Conservation (phyloP, 2,888 invertebrate species). For the Acleris emargana region DNA sequence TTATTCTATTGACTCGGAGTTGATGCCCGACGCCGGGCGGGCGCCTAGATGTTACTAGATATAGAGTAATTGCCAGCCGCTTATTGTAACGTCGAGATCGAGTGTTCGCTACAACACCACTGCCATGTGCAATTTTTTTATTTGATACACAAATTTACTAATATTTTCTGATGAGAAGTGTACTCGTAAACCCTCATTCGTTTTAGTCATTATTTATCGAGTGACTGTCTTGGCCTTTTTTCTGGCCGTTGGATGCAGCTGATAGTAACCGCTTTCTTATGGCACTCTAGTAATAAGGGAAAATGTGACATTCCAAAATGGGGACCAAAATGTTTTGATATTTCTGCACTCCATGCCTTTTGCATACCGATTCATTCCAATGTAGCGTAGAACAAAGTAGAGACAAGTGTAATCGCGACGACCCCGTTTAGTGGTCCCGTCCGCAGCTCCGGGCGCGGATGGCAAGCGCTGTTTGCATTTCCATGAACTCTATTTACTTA, state of each 20-base stretch:
- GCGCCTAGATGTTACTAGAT: slow-evolving; percentile 73
- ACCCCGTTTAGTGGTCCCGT: slow-evolving; percentile 42
- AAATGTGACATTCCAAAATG: slow-evolving; percentile 75
- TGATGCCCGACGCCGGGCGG: slow-evolving; percentile 56
- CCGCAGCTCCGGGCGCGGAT: slow-evolving; percentile 32
- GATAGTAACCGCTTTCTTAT: slow-evolving; percentile 50
- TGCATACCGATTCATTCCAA: slow-evolving; percentile 43
- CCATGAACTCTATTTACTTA: slow-evolving; percentile 76
- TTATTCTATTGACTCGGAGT: slow-evolving; percentile 43
- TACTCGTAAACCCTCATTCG: slow-evolving; percentile 59
- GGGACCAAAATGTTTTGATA: slow-evolving; percentile 71
- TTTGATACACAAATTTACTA: slow-evolving; percentile 67
- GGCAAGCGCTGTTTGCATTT: slow-evolving; percentile 67
- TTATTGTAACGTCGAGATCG: slow-evolving; percentile 71
- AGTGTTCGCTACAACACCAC: slow-evolving; percentile 79
- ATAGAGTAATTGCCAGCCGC: slow-evolving; percentile 82
- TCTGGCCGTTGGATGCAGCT: slow-evolving; percentile 63
- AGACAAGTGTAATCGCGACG: slow-evolving; percentile 42
- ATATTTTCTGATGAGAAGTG: slow-evolving; percentile 64
- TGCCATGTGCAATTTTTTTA: slow-evolving; percentile 80
- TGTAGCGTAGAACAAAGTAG: slow-evolving; percentile 50
- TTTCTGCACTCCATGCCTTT: slow-evolving; percentile 46
- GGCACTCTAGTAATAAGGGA: slow-evolving; percentile 57
- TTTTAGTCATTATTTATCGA: slow-evolving; percentile 72
- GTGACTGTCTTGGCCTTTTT: slow-evolving; percentile 56